Evolutionary conservation across 2,888 invertebrate species (phyloP), one percentile per base, ranked within the genome.

Genomic region (Drosophila cyrtoloma): DNA sequence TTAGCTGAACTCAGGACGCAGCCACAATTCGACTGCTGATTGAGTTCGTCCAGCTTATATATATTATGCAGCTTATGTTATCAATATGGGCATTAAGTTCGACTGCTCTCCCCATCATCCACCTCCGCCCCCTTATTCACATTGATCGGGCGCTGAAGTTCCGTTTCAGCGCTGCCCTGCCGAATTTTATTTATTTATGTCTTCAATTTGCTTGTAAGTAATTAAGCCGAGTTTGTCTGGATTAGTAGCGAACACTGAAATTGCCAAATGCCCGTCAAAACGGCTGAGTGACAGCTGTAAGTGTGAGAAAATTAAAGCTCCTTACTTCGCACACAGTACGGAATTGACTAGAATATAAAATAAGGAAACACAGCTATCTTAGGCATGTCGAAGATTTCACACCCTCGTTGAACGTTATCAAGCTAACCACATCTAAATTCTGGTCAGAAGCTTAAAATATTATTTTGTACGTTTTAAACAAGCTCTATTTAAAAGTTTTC

Each of bases 171-270:
- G 70, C 53, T 56, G 51, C 66, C 47, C 53, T 64, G 61, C n/a
- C 52, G 60, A 33, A 68, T 82, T 84, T 86, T 87, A 89, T 85
- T 82, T 85, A 85, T 86, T 87, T 89, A 86, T 84, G 85, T 79
- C 74, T 82, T 89, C 89, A 87, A 89, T 89, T 86, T 86, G 75
- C 87, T 82, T 82, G 82, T 80, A 78, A 89, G 82, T 87, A 86
- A 86, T 86, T 86, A 86, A 86, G 85, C 89, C 74, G 82, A 76
- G 87, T 77, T 84, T 84, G 87, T 77, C 85, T 82, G 89, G 86
- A 89, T 86, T 86, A 86, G 77, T 26, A 77, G 65, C 73, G 74
- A 57, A 70, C 85, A 59, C 59, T 62, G 73, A 77, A 89, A 86
- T 70, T 67, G 82, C 44, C 58, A 62, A 77, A 73, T 57, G 70